Conservation (phyloP, 2,113 vertebrate genomes). For the Gnathonemus longibarbis region DNA sequence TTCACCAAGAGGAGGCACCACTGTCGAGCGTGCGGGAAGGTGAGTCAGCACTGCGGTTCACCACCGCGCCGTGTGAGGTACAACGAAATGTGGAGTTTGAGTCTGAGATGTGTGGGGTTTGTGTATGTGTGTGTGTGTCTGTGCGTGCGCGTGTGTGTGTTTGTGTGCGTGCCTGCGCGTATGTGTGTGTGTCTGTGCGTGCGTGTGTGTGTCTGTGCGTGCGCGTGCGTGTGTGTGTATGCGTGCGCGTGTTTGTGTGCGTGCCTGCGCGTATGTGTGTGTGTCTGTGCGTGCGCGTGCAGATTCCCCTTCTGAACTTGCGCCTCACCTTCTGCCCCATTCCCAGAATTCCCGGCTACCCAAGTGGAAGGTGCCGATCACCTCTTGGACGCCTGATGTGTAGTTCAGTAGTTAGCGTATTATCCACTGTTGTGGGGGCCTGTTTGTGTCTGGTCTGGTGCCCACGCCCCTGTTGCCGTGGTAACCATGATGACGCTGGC, state of each 20-base stretch:
- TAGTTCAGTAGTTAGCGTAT: background rate
- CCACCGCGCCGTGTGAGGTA: background rate
- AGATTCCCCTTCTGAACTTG: background rate
- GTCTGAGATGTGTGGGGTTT: background rate
- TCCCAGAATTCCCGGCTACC: background rate
- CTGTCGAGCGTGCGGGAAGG: constrained; percentile 98
- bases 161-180: background rate
- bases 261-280: too few relatives aligned
- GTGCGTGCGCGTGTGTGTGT: background rate
- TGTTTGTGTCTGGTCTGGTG: background rate
- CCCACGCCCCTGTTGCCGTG: background rate
- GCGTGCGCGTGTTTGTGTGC: background rate
- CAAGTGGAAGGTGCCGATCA: background rate
- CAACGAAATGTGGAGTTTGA: background rate
- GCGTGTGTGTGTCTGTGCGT: background rate
- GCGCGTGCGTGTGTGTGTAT: background rate
- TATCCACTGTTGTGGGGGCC: background rate
- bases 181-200: background rate
- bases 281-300: background rate
- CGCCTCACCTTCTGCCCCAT: background rate
- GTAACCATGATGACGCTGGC: constrained; percentile 23
- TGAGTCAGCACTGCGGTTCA: constrained; percentile 48
- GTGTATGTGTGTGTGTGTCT: background rate
- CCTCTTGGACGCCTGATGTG: background rate
- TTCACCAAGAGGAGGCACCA: constrained; percentile 98